Evolutionary conservation across 1,140 invertebrate species (phyloP), one percentile per base, ranked within the genome.

Genomic region (Orchestia grillus): DNA sequence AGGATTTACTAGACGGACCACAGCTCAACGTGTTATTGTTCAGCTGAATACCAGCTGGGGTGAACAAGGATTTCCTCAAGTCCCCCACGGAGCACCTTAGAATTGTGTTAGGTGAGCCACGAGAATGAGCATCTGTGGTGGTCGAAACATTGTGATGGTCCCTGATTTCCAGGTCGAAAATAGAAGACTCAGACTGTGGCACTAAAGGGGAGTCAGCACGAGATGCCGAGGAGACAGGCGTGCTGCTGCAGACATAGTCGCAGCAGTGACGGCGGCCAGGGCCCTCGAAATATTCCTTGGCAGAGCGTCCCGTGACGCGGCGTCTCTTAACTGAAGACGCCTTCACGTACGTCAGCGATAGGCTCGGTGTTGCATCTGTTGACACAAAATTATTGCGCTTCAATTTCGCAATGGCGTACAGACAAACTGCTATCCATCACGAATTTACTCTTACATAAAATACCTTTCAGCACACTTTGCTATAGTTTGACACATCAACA

Each of bases 81-180:
- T 94, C 92, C 44, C 92, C 44, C 15, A 94, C 92, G 36, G 92
- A 45, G 44, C 92, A 94, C 44, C 44, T 94, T 11, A 94, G 92
- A n/a, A 94, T 45, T 44, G 92, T 94, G 92, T 94, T 44, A 44
- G 88, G 44, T 91, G 43, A n/a, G 40, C 92, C 44, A 44, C 44
- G 44, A 94, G 92, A 44, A 44, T 28, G 42, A 44, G 88, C 42
- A 44, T 44, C 36, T 41, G 42, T 90, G 88, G 15, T 90, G 88
- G 88, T 43, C 15, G 88, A 41, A 4, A 90, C 11, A 90, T 44
- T 4, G 8, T 87, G 41, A 11, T 90, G n/a, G 43, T 90, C 41
- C 42, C 62, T 15, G 62, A 15, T 77, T 77, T 77, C 15, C 62
- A 77, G 11, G 28, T 77, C 62, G 28, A 77, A 77, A 23, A 77